phyloP scores from a whole-genome alignment of 2,888 invertebrate genomes.

The Ametastegia equiseti region DNA sequence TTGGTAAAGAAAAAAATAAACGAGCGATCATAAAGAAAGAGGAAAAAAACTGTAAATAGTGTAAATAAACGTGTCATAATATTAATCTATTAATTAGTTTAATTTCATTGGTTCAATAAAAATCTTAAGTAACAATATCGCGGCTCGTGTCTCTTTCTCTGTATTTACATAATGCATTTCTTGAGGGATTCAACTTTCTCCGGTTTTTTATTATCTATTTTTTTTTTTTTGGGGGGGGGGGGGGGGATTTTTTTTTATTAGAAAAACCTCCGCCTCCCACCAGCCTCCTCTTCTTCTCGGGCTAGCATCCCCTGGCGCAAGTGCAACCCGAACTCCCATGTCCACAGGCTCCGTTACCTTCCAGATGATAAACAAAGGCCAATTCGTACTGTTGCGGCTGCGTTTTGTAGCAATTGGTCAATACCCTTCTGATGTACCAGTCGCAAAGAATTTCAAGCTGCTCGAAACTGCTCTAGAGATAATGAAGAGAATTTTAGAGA shows the following conservation, averaged over 20 bases:
- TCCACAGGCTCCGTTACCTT: background rate
- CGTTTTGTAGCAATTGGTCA: conserved; percentile 73
- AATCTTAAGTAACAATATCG: conserved; percentile 46
- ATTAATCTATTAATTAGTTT: conserved; percentile 61
- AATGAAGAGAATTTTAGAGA: background rate
- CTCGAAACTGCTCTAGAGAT: conserved; percentile 60
- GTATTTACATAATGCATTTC: too few species aligned
- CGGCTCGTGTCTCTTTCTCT: too few species aligned
- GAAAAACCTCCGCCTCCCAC: too few species aligned
- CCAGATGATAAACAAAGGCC: conserved; percentile 75
- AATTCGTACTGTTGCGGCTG: conserved; percentile 76
- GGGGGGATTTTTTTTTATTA: too few species aligned
- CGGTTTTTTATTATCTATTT: background rate
- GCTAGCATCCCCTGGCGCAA: background rate
- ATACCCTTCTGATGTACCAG: conserved; percentile 74
- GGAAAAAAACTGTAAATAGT: conserved; percentile 70
- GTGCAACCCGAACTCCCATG: background rate
- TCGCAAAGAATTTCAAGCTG: conserved; percentile 75
- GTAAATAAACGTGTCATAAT: conserved; percentile 71
- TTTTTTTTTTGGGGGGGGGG: too few species aligned
- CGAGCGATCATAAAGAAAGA: conserved; percentile 3
- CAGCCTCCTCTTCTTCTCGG: too few species aligned
- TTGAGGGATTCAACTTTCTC: too few species aligned
- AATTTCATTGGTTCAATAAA: conserved; percentile 69
- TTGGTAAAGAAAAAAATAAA: background rate